These are phyloP conservation scores for Melanotaenia maccullochi DNA, from an alignment of 2,797 vertebrate genomes.

Conservation along the genomic window DNA sequence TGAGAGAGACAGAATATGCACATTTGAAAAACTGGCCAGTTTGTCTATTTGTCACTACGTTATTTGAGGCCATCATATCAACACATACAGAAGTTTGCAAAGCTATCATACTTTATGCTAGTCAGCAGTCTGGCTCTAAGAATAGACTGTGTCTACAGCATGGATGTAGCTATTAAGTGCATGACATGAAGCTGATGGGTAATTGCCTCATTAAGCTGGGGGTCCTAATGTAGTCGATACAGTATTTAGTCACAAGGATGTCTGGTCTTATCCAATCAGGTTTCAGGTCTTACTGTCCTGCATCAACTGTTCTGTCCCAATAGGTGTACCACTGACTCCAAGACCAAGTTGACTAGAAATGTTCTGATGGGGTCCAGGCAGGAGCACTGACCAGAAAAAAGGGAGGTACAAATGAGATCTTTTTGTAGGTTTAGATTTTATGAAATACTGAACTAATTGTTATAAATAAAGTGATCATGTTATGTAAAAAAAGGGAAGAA, in stretches of 20 bases:
- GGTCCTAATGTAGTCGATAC: neutral
- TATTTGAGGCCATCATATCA: slow-evolving; percentile 21
- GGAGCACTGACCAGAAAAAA: too few relatives aligned
- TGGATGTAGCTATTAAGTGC: too few relatives aligned
- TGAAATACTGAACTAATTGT: too few relatives aligned
- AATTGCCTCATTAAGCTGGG: neutral
- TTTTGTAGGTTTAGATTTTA: too few relatives aligned
- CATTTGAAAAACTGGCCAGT: slow-evolving; percentile 33
- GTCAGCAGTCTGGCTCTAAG: neutral
- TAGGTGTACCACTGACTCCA: too few relatives aligned
- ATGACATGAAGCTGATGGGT: too few relatives aligned
- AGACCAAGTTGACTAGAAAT: too few relatives aligned
- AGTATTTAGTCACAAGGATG: neutral
- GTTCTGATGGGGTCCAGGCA: too few relatives aligned
- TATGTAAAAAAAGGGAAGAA: too few relatives aligned
- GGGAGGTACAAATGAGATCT: too few relatives aligned
- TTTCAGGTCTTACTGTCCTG: neutral
- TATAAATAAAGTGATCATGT: too few relatives aligned
- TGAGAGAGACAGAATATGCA: slow-evolving; percentile 56
- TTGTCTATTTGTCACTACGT: slow-evolving; percentile 20
- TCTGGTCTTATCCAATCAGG: neutral
- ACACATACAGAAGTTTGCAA: neutral
- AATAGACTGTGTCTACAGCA: neutral
- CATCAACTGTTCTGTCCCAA: neutral
- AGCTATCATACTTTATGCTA: neutral